Evolutionary conservation across 2,113 vertebrate genomes (phyloP).

Genomic region (Lepus americanus): DNA sequence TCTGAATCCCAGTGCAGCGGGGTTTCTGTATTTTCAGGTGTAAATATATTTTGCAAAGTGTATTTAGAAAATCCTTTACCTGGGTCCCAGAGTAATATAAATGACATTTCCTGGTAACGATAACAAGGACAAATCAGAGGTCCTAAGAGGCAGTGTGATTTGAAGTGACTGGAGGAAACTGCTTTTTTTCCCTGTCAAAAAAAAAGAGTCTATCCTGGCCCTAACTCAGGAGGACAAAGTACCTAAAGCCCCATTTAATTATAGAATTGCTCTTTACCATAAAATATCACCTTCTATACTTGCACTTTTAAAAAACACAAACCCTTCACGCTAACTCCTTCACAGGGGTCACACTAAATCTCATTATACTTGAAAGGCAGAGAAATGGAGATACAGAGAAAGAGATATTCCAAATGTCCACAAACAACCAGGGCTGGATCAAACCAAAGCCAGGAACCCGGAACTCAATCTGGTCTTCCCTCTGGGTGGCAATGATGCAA

Average conservation of each 20-base stretch:
- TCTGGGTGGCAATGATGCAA: too few species aligned
- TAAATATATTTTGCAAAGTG: constrained; percentile 48
- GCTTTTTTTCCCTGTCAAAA: not conserved
- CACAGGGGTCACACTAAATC: not conserved
- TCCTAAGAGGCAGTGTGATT: not conserved
- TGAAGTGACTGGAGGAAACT: not conserved
- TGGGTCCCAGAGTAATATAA: not conserved
- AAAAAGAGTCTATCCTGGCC: not conserved
- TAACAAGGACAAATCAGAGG: not conserved
- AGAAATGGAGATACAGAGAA: too few species aligned
- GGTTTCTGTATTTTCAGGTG: constrained; percentile 37
- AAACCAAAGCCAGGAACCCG: too few species aligned
- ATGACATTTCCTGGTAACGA: not conserved
- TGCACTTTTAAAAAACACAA: not conserved
- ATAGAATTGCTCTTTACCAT: not conserved
- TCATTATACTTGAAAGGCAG: not conserved
- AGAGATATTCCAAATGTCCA: too few species aligned
- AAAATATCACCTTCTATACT: not conserved
- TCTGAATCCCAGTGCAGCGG: not conserved
- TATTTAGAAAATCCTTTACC: constrained; percentile 32
- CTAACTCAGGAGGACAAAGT: not conserved
- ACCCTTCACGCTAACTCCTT: not conserved
- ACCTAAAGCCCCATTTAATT: not conserved
- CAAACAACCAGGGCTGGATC: too few species aligned
- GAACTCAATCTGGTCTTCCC: too few species aligned